These are phyloP conservation scores for Siphonodentalium dalli DNA, from an alignment of 2,888 invertebrate species.

Conservation along the genomic window DNA sequence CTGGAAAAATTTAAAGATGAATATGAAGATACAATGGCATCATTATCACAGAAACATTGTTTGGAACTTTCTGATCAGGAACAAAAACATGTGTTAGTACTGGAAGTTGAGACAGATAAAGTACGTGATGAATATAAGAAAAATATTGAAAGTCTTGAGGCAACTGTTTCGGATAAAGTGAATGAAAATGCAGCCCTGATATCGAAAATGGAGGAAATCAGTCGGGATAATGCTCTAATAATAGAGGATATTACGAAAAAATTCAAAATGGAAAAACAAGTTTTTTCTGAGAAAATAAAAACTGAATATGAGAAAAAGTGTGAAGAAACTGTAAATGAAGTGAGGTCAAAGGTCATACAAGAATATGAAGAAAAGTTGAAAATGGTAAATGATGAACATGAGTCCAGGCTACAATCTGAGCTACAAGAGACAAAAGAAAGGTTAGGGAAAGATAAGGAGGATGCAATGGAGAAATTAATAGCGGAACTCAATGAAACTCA, in stretches of 20 bases:
- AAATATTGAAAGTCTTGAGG: constrained; percentile 45
- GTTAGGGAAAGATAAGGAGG: constrained; percentile 24
- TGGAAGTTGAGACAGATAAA: constrained; percentile 46
- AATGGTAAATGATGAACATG: constrained; percentile 19
- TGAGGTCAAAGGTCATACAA: constrained; percentile 26
- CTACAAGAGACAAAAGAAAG: constrained; percentile 24
- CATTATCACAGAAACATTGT: too few species aligned
- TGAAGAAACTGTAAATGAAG: constrained; percentile 74
- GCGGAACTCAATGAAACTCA: constrained; percentile 26
- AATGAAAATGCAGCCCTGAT: constrained; percentile 59
- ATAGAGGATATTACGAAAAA: constrained; percentile 27
- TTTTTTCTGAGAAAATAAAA: constrained; percentile 32
- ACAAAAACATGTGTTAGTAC: constrained; percentile 36
- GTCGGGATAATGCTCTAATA: constrained; percentile 6
- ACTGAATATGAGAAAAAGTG: constrained; percentile 41
- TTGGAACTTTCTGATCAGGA: constrained; percentile 28
- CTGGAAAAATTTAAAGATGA: constrained; percentile 21
- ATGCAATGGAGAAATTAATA: constrained; percentile 18
- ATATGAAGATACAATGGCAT: constrained; percentile 29
- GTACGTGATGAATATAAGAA: constrained; percentile 37
- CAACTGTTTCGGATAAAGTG: constrained; percentile 37
- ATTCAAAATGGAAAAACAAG: constrained; percentile 39
- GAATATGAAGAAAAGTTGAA: constrained; percentile 21
- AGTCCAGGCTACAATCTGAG: constrained; percentile 21
- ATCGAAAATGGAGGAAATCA: constrained; percentile 35